Evolutionary conservation across 2,888 invertebrate genomes (phyloP), one percentile per base, ranked within the genome.

Genomic region (Byasa hedistus): DNA sequence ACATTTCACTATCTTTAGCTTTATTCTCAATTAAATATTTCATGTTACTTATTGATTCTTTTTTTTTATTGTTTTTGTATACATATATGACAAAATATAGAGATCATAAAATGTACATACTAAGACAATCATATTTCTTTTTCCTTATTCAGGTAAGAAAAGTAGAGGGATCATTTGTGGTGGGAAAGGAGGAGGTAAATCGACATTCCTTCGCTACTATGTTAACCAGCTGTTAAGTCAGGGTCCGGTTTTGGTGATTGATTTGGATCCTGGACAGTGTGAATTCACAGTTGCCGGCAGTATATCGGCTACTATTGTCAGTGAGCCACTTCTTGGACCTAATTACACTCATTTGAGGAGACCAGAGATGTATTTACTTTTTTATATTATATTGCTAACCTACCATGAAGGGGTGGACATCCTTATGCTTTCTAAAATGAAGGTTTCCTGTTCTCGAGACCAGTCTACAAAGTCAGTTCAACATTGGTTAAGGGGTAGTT

Each of bases 261-360:
- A 99, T 84, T 92, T 98, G 75, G 99, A 99, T 87, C 95, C 96
- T 55, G 99, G 99, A 0, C 99, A 99, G 82, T 92, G 97, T 1
- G 98, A 99, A 89, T 95, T 98, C 74, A 96, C 96, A 39, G 93
- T 96, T 0, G 94, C 97, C 0, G 98, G 97, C 21, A 96, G 95
- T 77, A 81, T 98, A 17, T 96, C 97, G 0, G 93, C 95, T 0
- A 92, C 93, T 52, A 77, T 94, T 56, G 88, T 98, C 2, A 87
- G 85, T 0, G 77, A 92, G 69, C 96, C 97, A 0, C 79, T 98
- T 3, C 86, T 98, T 10, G 97, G 97, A 10, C 95, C 96, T 0
- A 96, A 95, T 79, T 96, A 95, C 74, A 95, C 96, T 19, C 95
- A 96, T 79, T 85, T 96, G 57, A 87, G 77, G 70, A 86, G 84